phyloP scores from a whole-genome alignment of 2,797 vertebrate species.

The Avahi laniger region DNA sequence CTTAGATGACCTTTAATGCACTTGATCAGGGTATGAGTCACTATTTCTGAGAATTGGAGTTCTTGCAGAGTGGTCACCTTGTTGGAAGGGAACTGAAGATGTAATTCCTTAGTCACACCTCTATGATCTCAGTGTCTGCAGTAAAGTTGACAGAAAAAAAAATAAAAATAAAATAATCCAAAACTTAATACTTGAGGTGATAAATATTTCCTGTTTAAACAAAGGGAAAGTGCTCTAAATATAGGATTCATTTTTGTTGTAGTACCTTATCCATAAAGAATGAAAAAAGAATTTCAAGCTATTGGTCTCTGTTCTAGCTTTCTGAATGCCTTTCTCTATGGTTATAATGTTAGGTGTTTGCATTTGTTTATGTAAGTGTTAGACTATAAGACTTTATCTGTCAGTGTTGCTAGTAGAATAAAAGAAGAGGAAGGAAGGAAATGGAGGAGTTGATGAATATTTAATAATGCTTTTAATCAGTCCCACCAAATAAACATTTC shows the following conservation, averaged over 20 bases:
- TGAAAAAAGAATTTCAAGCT: background rate
- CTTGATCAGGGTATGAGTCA: constrained; percentile 68
- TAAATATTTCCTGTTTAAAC: background rate
- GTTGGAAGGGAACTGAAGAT: constrained; percentile 63
- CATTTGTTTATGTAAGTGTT: background rate
- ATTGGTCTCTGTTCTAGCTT: background rate
- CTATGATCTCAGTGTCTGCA: constrained; percentile 65
- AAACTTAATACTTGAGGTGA: background rate
- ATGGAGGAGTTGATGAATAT: constrained; percentile 58
- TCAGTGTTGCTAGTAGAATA: constrained; percentile 32
- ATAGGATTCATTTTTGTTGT: constrained; percentile 16
- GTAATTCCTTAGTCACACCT: constrained; percentile 67
- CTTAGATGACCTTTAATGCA: constrained; percentile 76
- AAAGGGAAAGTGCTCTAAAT: background rate
- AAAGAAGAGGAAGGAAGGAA: constrained; percentile 47
- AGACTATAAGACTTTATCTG: background rate
- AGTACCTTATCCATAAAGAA: background rate
- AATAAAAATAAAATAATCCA: constrained; percentile 7
- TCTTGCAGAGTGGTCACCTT: constrained; percentile 69
- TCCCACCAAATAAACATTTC: constrained; percentile 58
- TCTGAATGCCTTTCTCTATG: background rate
- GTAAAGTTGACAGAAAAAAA: constrained; percentile 39
- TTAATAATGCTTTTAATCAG: constrained; percentile 68
- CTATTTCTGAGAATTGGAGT: constrained; percentile 73
- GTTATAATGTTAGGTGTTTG: background rate